A percentile compares a stretch with the other conserved stretches of the same genome.
These are phyloP conservation scores for Argynnis bischoffii DNA, from an alignment of 2,888 invertebrate genomes.

Conservation along the genomic window DNA sequence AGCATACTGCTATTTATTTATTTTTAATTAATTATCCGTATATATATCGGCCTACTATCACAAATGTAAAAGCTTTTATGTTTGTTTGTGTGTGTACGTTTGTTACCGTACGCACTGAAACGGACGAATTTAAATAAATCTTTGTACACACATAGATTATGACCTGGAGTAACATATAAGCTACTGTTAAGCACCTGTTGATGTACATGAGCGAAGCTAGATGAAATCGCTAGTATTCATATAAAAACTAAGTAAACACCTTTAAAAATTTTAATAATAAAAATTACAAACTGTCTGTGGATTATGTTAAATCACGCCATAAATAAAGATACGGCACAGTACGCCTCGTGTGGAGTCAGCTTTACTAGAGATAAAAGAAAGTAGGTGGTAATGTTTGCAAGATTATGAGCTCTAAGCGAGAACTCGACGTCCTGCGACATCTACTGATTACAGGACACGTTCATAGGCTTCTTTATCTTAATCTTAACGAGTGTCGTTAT, in stretches of 20 bases:
- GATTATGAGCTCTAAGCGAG: slow-evolving; percentile 51
- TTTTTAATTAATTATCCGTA: too few relatives aligned
- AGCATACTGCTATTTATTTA: too few relatives aligned
- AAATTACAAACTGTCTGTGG: slow-evolving; percentile 16
- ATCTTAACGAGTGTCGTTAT: neutral
- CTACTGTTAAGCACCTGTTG: too few relatives aligned
- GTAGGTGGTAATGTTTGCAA: slow-evolving; percentile 53
- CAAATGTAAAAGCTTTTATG: too few relatives aligned
- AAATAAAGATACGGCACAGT: slow-evolving; percentile 35
- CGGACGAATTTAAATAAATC: too few relatives aligned
- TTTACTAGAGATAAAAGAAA: slow-evolving; percentile 51
- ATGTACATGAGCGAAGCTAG: too few relatives aligned
- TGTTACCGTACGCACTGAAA: too few relatives aligned
- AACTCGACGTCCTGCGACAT: slow-evolving; percentile 44
- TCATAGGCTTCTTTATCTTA: slow-evolving; percentile 1
- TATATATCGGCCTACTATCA: too few relatives aligned
- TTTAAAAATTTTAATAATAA: neutral
- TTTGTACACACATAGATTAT: too few relatives aligned
- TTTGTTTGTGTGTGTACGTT: too few relatives aligned
- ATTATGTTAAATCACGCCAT: slow-evolving; percentile 28
- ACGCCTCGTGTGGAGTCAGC: slow-evolving; percentile 25
- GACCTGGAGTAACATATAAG: too few relatives aligned
- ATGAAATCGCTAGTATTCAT: too few relatives aligned
- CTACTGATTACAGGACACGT: slow-evolving; percentile 22
- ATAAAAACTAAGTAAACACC: neutral